A percentile compares a stretch with the other conserved stretches of the same genome.
Conservation (phyloP, 2,797 vertebrate species). For the Anableps anableps region DNA sequence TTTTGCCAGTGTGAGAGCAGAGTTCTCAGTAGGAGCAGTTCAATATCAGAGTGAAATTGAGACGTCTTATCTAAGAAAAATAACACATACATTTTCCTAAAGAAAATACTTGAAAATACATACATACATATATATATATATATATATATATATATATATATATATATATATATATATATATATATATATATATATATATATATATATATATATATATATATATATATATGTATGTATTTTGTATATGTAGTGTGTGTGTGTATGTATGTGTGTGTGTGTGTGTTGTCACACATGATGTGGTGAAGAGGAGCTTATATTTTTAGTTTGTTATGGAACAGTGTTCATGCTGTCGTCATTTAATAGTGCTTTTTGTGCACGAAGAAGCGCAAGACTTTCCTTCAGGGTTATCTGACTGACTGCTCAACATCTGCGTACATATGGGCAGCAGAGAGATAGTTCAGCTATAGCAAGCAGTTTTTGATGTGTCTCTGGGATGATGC, state of each 20-base stretch:
- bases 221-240: too few relatives aligned
- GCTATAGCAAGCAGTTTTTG: background rate
- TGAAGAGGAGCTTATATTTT: too few relatives aligned
- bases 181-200: too few relatives aligned
- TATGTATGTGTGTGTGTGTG: background rate
- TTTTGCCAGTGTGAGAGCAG: background rate
- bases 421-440: background rate
- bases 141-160: too few relatives aligned
- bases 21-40: background rate
- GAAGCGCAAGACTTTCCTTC: background rate
- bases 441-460: background rate
- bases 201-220: too few relatives aligned
- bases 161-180: too few relatives aligned
- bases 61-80: background rate
- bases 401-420: background rate
- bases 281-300: too few relatives aligned
- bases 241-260: too few relatives aligned
- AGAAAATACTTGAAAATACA: background rate
- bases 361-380: too few relatives aligned
- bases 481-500: background rate
- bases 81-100: background rate
- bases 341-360: background rate
- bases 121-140: too few relatives aligned
- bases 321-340: background rate
- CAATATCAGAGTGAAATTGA: background rate